Conservation (phyloP, 2,113 vertebrate species). For the Mormoops blainvillei region DNA sequence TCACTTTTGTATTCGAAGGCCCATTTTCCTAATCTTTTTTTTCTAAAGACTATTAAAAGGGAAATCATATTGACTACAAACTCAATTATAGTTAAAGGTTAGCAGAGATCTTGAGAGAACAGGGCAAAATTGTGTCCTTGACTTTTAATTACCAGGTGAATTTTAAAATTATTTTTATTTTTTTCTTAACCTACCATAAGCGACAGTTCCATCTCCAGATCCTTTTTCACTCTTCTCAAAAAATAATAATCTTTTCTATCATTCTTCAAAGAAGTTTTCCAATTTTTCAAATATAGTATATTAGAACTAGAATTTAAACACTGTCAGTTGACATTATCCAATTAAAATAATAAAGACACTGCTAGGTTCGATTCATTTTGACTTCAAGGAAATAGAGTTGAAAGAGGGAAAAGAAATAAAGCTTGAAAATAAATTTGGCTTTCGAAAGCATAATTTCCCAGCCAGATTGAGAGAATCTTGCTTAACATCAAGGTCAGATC, state of each 20-base stretch:
- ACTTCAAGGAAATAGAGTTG: slow-evolving; percentile 53
- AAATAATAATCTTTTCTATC: neutral
- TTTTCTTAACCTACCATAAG: neutral
- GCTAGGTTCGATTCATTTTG: slow-evolving; percentile 58
- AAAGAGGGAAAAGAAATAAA: slow-evolving; percentile 15
- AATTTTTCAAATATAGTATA: slow-evolving; percentile 8
- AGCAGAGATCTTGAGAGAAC: neutral
- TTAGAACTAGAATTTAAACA: slow-evolving; percentile 42
- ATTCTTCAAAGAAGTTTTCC: neutral
- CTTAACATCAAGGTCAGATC: slow-evolving; percentile 73
- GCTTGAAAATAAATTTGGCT: slow-evolving; percentile 50
- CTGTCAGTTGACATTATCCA: slow-evolving; percentile 49
- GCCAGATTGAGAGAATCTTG: slow-evolving; percentile 65
- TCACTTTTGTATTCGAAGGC: neutral
- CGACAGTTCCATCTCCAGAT: neutral
- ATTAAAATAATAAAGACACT: slow-evolving; percentile 59
- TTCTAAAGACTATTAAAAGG: neutral
- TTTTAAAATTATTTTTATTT: neutral
- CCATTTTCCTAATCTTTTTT: neutral
- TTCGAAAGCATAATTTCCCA: slow-evolving; percentile 43
- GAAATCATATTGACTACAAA: neutral
- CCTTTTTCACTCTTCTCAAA: neutral
- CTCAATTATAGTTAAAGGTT: neutral
- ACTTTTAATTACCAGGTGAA: neutral
- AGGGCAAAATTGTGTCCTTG: neutral